Base-by-base conservation (phyloP, 2,888 invertebrate species). In the Lepidochrysops patricia region DNA sequence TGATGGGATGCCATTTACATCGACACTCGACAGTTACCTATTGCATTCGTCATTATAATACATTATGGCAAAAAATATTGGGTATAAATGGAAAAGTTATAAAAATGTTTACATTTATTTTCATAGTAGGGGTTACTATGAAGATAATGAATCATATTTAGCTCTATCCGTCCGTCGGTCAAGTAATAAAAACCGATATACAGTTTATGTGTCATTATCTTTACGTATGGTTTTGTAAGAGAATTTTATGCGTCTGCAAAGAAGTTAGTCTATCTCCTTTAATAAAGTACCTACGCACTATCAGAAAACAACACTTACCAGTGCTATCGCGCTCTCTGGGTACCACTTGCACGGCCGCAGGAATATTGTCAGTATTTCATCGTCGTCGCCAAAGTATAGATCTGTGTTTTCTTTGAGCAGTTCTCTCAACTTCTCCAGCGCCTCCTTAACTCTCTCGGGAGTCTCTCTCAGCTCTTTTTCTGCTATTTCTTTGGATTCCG, bases 271-370 rank as follows among this genome's bases (percentile, higher is more conserved):
- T 29, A 7, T 5, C 7, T 5, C 29, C 4, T 29, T 5, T 29
- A 7, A 35, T 12, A 35, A 35, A 7, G 12, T 35, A 35, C 2
- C 35, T 12, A 9, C n/a, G 37, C 13, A 13, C n/a, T 12, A 37
- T 2, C 15, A 19, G 9, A 32, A 29, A 50, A 60, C 57, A 56
- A 15, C 48, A 88, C 92, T 92, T 76, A 95, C 95, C 89, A 96
- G 84, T 72, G 93, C 93, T 61, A 93, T 84, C 0, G 96, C 96
- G 80, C 95, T 95, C 70, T 95, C 91, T 0, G 96, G 93, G 70
- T 96, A 96, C 86, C 92, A 96, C 78, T 96, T 96, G 82, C 94
- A 94, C 26, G 95, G 95, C 62, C 96, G 91, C 61, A 96, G 84
- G 74, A 95, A 95, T 64, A 95, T 93, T n/a, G 92, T 87, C 7